A percentile compares a stretch with the other conserved stretches of the same genome.
These are phyloP conservation scores for Aporophyla lueneburgensis DNA, from an alignment of 2,888 invertebrate genomes.

Conservation along the genomic window DNA sequence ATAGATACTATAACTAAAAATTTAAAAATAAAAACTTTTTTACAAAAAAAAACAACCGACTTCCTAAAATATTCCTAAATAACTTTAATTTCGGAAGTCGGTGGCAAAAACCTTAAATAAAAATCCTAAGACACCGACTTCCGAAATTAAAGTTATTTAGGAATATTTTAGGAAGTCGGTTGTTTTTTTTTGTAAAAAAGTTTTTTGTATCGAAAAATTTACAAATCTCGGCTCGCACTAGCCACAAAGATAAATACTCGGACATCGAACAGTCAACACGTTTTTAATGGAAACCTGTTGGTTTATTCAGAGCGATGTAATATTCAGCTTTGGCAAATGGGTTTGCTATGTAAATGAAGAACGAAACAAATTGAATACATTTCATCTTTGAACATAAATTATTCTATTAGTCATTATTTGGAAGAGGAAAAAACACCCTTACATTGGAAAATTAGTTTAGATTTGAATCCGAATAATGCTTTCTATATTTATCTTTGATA, in stretches of 20 bases:
- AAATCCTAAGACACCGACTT: too few relatives aligned
- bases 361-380: slow-evolving; percentile 63
- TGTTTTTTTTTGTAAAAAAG: too few relatives aligned
- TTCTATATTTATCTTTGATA: background rate
- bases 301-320: slow-evolving; percentile 63
- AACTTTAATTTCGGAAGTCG: too few relatives aligned
- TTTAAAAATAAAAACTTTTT: too few relatives aligned
- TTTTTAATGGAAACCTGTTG: slow-evolving; percentile 67
- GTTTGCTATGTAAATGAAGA: slow-evolving; percentile 63
- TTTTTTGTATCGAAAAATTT: slow-evolving; percentile 23
- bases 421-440: slow-evolving; percentile 24
- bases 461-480: slow-evolving; percentile 2
- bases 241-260: slow-evolving; percentile 41
- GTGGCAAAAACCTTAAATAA: too few relatives aligned
- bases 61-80: too few relatives aligned
- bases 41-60: too few relatives aligned
- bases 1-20: too few relatives aligned
- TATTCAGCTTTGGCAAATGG: slow-evolving; percentile 63
- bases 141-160: too few relatives aligned
- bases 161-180: too few relatives aligned
- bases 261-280: slow-evolving; percentile 63
- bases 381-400: slow-evolving; percentile 56
- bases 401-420: slow-evolving; percentile 50
- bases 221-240: slow-evolving; percentile 34
- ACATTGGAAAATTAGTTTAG: slow-evolving; percentile 12